Percentiles rank a stretch among this genome's conserved stretches.
These are phyloP conservation scores for Heliangelus exortis DNA, from an alignment of 2,797 vertebrate genomes.

Conservation along the genomic window DNA sequence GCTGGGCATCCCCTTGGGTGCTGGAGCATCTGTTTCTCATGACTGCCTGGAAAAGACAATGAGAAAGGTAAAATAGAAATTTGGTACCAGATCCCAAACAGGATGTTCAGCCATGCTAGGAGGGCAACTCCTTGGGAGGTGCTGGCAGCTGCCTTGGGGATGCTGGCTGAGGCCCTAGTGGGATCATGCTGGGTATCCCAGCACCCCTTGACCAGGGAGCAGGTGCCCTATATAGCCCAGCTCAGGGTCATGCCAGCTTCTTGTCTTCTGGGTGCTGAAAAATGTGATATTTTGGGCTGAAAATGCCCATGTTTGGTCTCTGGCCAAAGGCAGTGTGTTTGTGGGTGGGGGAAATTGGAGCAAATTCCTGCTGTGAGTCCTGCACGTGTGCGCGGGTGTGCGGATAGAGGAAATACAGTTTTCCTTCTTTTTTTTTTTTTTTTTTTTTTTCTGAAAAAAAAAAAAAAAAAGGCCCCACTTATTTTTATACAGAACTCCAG, in stretches of 20 bases:
- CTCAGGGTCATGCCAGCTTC: background rate
- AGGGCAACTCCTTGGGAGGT: background rate
- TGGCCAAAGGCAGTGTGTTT: constrained; percentile 54
- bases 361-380: constrained; percentile 54
- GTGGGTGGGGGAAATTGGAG: constrained; percentile 68
- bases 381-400: constrained; percentile 25
- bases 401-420: constrained; percentile 56
- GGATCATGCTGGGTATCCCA: background rate
- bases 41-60: background rate
- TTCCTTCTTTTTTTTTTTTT: constrained; percentile 1
- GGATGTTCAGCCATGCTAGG: background rate
- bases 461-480: constrained; percentile 41
- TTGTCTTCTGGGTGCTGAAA: constrained; percentile 19
- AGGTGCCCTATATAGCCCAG: background rate
- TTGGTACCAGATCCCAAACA: background rate
- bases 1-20: background rate
- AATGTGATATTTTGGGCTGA: background rate
- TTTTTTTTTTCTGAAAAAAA: too few relatives aligned
- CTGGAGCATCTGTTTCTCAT: background rate
- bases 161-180: background rate
- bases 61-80: background rate
- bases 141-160: background rate
- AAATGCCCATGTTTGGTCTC: constrained; percentile 52
- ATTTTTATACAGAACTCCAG: constrained; percentile 66
- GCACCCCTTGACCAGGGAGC: background rate